Percentiles rank a stretch among this genome's conserved stretches.
Evolutionary conservation across 2,888 invertebrate genomes (phyloP).

Genomic region (Gerris lacustris): DNA sequence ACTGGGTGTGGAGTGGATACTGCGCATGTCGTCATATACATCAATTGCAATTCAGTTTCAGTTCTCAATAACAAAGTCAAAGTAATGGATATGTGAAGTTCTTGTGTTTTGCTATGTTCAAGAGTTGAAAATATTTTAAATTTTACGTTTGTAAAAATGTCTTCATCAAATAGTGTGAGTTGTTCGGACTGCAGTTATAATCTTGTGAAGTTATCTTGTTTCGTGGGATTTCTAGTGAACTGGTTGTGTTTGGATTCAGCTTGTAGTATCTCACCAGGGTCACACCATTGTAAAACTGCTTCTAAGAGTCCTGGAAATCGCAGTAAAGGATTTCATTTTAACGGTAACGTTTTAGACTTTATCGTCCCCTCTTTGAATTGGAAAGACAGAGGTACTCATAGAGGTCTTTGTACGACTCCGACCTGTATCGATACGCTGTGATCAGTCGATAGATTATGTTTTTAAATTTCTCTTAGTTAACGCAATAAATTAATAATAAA

Average conservation of each 20-base stretch:
- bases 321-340: neutral
- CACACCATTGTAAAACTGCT: neutral
- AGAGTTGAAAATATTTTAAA: too few species aligned
- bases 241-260: neutral
- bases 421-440: too few species aligned
- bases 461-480: neutral
- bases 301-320: neutral
- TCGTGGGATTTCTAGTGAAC: neutral
- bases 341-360: neutral
- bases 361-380: neutral
- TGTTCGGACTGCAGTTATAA: too few species aligned
- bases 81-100: too few species aligned
- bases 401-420: neutral
- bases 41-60: too few species aligned
- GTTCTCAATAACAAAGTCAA: too few species aligned
- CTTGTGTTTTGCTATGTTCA: too few species aligned
- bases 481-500: neutral
- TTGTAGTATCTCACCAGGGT: neutral
- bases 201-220: neutral
- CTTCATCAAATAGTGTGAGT: too few species aligned
- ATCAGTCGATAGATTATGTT: neutral
- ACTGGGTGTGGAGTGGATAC: too few species aligned
- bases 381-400: neutral
- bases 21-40: too few species aligned
- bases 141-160: too few species aligned